phyloP scores from a whole-genome alignment of 1,140 invertebrate genomes.

The Trichonephila clavipes region DNA sequence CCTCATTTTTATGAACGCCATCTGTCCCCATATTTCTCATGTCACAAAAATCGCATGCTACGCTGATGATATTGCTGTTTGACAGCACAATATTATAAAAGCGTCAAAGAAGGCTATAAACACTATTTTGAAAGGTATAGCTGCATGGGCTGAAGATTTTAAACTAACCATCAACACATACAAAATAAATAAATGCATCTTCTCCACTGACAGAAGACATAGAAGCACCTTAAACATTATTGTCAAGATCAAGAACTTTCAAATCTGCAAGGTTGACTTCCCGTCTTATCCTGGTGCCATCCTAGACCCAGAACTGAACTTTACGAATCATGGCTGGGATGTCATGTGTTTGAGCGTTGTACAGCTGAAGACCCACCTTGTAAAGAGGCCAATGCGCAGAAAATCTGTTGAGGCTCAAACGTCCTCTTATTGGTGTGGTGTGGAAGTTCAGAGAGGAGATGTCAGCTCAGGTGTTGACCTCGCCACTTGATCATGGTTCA shows the following conservation, averaged over 20 bases:
- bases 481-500: no score
- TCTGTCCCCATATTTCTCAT: not conserved
- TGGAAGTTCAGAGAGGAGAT: no score
- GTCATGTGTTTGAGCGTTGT: not conserved
- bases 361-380: slow-evolving; percentile 65
- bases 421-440: no score
- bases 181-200: slow-evolving; percentile 33
- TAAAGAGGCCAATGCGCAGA: not conserved
- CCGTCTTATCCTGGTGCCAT: not conserved
- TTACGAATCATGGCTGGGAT: not conserved
- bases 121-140: slow-evolving; percentile 7
- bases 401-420: no score
- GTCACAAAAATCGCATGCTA: slow-evolving; percentile 30
- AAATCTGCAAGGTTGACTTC: not conserved
- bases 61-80: slow-evolving; percentile 10
- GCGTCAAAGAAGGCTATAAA: not conserved
- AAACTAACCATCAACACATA: slow-evolving; percentile 5
- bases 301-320: slow-evolving; percentile 1
- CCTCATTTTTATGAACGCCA: slow-evolving; percentile 37
- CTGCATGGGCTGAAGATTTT: slow-evolving; percentile 43
- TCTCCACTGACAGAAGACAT: slow-evolving; percentile 13
- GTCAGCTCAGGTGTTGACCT: no score
- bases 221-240: not conserved
- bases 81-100: not conserved
- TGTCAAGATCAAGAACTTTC: slow-evolving; percentile 7